phyloP scores from a whole-genome alignment of 2,888 invertebrate species.

The Diadegma fenestrale region DNA sequence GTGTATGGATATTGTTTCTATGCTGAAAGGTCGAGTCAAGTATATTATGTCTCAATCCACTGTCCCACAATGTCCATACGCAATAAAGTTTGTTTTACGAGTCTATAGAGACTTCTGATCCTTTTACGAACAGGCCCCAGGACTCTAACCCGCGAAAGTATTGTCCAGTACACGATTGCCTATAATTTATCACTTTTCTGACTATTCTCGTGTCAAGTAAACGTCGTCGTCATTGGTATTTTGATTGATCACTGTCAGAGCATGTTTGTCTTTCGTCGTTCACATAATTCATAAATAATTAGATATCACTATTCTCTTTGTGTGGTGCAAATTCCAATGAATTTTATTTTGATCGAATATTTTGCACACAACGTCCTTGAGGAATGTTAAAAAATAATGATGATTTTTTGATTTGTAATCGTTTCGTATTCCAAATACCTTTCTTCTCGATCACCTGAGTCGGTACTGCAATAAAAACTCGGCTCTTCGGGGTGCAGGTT shows the following conservation, averaged over 20 bases:
- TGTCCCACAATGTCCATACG: neutral
- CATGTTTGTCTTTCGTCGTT: neutral
- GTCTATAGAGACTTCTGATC: neutral
- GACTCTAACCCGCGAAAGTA: neutral
- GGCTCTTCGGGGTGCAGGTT: conserved; percentile 88
- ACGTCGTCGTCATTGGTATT: neutral
- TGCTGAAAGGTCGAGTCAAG: neutral
- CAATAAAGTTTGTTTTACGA: neutral
- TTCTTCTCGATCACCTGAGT: conserved; percentile 90
- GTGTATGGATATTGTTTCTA: neutral
- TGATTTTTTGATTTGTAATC: neutral
- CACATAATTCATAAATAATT: no score
- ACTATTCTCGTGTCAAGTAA: neutral
- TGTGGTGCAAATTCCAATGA: no score
- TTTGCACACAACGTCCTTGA: no score
- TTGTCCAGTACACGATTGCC: neutral
- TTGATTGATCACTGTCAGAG: neutral
- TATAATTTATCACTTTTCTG: neutral
- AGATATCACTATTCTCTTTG: no score
- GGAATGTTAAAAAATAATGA: neutral
- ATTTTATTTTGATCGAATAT: no score
- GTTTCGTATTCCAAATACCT: conserved; percentile 87
- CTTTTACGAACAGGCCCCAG: neutral
- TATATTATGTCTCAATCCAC: conserved; percentile 13
- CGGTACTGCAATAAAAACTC: conserved; percentile 92